Conservation (phyloP, 2,888 invertebrate species). For the Phragmatobia fuliginosa region DNA sequence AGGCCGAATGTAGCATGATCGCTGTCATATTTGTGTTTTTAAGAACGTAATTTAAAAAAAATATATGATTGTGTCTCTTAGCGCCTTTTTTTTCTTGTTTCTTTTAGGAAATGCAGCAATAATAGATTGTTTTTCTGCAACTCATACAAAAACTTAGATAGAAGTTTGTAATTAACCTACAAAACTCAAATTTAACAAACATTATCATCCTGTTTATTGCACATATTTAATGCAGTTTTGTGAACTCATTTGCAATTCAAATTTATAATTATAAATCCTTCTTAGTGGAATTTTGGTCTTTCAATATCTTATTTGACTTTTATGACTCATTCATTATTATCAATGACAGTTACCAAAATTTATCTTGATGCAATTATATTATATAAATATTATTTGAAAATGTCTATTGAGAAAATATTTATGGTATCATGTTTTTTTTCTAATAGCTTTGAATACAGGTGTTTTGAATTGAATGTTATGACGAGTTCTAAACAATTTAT, state of each 20-base stretch:
- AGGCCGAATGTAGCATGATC: slow-evolving; percentile 26
- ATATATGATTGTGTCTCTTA: slow-evolving; percentile 23
- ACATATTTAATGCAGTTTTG: slow-evolving; percentile 3
- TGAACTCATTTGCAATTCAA: slow-evolving; percentile 3
- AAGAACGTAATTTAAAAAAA: slow-evolving; percentile 31
- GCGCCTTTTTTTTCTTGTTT: not conserved
- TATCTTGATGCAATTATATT: slow-evolving; percentile 9
- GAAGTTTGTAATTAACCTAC: slow-evolving; percentile 17
- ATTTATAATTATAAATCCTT: slow-evolving; percentile 1
- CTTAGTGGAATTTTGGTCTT: not conserved
- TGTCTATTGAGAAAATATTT: not conserved
- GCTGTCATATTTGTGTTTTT: slow-evolving; percentile 36
- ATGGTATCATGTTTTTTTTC: not conserved
- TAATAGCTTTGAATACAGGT: not conserved
- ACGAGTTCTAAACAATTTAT: not conserved
- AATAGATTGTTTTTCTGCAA: not conserved
- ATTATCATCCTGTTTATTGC: not conserved
- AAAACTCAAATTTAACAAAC: not conserved
- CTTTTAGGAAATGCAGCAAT: slow-evolving; percentile 18
- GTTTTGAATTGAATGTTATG: not conserved
- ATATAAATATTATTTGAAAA: slow-evolving; percentile 13
- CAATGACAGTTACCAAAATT: slow-evolving; percentile 13
- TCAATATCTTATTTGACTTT: slow-evolving; percentile 8
- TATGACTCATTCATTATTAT: slow-evolving; percentile 19
- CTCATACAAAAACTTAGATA: not conserved